These are phyloP conservation scores for Psephotus haematonotus DNA, from an alignment of 2,113 vertebrate species.

Conservation along the genomic window DNA sequence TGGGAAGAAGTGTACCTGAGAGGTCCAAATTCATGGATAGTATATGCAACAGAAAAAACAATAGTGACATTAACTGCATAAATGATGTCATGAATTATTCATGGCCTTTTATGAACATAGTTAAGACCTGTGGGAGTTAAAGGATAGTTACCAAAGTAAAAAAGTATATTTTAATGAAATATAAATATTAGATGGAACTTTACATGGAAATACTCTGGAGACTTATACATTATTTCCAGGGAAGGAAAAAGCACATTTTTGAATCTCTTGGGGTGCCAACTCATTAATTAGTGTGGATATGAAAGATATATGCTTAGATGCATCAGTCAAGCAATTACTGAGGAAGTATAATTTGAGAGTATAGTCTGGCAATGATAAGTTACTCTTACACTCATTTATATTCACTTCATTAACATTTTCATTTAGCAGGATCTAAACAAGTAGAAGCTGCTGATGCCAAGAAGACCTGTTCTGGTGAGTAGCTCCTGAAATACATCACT, in stretches of 20 bases:
- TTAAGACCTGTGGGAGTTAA: background rate
- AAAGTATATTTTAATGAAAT: constrained; percentile 25
- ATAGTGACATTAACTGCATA: background rate
- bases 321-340: constrained; percentile 14
- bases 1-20: background rate
- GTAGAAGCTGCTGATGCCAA: background rate
- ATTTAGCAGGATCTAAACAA: constrained; percentile 1
- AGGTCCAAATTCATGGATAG: background rate
- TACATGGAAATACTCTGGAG: constrained; percentile 17
- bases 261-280: constrained; percentile 13
- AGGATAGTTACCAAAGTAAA: background rate
- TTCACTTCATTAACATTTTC: constrained; percentile 18
- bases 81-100: background rate
- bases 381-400: constrained; percentile 36
- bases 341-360: constrained; percentile 16
- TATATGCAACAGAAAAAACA: background rate
- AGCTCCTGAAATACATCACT: background rate
- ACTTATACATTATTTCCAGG: constrained; percentile 14
- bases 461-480: background rate
- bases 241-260: constrained; percentile 1
- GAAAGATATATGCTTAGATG: constrained; percentile 1
- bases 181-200: constrained; percentile 38
- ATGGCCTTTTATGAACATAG: background rate
- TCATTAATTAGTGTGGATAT: constrained; percentile 48
- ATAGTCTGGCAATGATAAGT: background rate